phyloP scores from a whole-genome alignment of 35 echinoderm and acorn worm species.

The Eucidaris tribuloides region DNA sequence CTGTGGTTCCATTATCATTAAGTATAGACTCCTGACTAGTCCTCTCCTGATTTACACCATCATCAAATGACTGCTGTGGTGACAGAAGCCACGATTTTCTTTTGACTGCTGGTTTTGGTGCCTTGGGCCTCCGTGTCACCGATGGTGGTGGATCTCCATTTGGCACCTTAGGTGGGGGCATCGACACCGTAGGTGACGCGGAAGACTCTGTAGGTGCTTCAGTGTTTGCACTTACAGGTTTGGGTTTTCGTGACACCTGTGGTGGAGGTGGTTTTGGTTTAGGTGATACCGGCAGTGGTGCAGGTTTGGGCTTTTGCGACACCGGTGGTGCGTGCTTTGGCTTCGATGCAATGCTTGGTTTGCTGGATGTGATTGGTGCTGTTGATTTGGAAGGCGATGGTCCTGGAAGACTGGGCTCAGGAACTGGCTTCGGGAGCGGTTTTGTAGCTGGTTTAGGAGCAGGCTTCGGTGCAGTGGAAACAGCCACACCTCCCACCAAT shows the following conservation, averaged over 20 bases:
- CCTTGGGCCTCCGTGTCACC: neutral
- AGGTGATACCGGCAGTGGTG: neutral
- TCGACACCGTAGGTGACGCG: neutral
- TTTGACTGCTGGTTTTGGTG: neutral
- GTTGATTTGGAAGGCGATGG: neutral
- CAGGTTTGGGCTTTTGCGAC: neutral
- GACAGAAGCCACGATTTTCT: neutral
- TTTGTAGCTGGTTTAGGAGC: neutral
- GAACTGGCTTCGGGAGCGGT: neutral
- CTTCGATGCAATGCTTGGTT: neutral
- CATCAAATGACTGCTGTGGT: neutral
- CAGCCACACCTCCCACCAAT: neutral
- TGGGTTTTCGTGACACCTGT: neutral
- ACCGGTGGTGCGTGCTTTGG: neutral
- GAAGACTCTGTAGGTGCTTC: neutral
- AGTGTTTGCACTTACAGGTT: neutral
- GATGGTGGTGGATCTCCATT: conserved; percentile 8
- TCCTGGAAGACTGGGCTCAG: neutral
- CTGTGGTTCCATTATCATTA: too few relatives aligned
- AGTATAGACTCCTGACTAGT: too few relatives aligned
- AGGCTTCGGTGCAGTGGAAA: neutral
- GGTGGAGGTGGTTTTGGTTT: neutral
- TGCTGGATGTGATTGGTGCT: neutral
- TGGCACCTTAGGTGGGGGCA: neutral
- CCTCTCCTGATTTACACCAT: neutral